Evolutionary conservation across 2,888 invertebrate species (phyloP).

Genomic region (Chromoteleia sp.): DNA sequence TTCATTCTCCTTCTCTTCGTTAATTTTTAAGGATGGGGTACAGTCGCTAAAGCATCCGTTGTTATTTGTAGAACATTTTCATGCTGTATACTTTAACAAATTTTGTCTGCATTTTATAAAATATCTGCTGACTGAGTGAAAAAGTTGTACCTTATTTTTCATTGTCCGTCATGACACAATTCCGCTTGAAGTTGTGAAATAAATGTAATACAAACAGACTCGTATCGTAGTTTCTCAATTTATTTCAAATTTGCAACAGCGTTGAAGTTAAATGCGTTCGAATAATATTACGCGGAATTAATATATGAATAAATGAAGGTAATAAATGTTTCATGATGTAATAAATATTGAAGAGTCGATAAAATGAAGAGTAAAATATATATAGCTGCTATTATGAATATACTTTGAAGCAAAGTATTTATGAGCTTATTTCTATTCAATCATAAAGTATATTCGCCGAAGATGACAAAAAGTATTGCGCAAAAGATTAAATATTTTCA

Average conservation of each 20-base stretch:
- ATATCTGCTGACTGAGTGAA: no score
- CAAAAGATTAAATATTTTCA: slow-evolving; percentile 13
- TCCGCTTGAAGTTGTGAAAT: slow-evolving; percentile 10
- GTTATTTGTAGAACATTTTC: neutral
- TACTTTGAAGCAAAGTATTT: slow-evolving; percentile 12
- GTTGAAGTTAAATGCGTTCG: neutral
- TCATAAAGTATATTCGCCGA: slow-evolving; percentile 2
- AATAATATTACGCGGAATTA: slow-evolving; percentile 1
- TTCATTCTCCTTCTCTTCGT: neutral
- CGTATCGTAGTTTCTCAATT: slow-evolving; percentile 3
- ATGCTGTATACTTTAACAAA: no score
- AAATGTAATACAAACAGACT: slow-evolving; percentile 7
- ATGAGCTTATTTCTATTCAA: slow-evolving; percentile 20
- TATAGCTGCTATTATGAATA: slow-evolving; percentile 11
- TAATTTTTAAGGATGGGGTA: no score
- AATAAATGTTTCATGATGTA: neutral
- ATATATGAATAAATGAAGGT: slow-evolving; percentile 15
- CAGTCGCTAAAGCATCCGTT: no score
- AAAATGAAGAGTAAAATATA: slow-evolving; percentile 8
- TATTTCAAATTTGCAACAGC: slow-evolving; percentile 3
- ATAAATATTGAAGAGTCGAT: slow-evolving; percentile 24
- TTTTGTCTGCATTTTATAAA: no score
- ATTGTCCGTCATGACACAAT: slow-evolving; percentile 22
- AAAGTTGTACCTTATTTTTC: slow-evolving; percentile 6
- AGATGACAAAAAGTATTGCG: neutral